Base-by-base conservation (phyloP, 2,113 vertebrate species). In the Sander lucioperca region DNA sequence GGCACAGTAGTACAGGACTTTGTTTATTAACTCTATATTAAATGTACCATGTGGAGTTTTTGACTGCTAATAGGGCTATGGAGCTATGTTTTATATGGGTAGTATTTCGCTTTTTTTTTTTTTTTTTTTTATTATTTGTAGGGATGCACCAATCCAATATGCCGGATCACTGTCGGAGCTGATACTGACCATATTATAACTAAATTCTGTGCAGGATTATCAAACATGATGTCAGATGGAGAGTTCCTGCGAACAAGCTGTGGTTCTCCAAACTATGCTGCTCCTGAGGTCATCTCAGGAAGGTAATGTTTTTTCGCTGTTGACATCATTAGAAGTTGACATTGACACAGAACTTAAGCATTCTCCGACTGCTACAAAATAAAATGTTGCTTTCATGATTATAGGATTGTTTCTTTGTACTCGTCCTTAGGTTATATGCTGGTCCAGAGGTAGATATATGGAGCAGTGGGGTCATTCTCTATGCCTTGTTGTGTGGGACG, bases 141-240 rank as follows among this genome's bases (percentile, higher is more conserved):
- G 33, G 6, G 13, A 57, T 57, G 21, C 33, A 57, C 21, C 53
- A 71, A 45, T 57, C 8, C 5, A 25, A 57, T 71, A 6, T 54
- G 12, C 13, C 0, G 4, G 12, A 15, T 36, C 1, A 2, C 6
- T 21, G 13, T 59, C 5, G 2, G 54, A 19, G n/a, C 69, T 21
- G 5, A 23, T 23, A 10, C 50, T 54, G 19, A 43, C 51, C 2
- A 12, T 71, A 18, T 56, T n/a, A 53, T 36, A n/a, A 33, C 25
- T 54, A 21, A 36, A 43, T 12, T 23, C 36, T 74, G 7, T 90
- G 21, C 92, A 99, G 98, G 98, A 92, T 96, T 99, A 82, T 99
- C 98, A 91, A 99, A 99, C 94, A 99, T 99, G 98, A 99, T 99
- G 98, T 99, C 98, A 74, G 98, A 99, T 83, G 98, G 98, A 90